Conservation (phyloP, 2,797 vertebrate genomes). For the Tapera naevia region DNA sequence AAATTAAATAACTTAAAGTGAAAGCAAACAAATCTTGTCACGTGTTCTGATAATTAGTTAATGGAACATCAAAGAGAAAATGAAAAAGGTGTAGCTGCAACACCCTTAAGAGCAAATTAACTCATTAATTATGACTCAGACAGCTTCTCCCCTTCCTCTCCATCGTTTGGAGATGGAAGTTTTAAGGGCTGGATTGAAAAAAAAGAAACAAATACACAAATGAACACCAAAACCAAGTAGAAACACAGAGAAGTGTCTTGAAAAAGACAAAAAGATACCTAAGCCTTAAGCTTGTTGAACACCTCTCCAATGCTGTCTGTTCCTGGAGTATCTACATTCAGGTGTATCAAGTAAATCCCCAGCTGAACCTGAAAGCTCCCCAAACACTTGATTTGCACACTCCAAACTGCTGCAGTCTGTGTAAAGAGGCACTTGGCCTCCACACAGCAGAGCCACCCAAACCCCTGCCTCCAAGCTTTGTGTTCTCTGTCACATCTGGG, state of each 20-base stretch:
- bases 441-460: fast-evolving
- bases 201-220: neutral
- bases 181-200: neutral
- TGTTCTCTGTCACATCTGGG: neutral
- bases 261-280: neutral
- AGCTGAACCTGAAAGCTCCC: neutral
- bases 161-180: neutral
- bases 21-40: neutral
- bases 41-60: neutral
- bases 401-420: neutral
- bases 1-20: neutral
- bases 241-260: neutral
- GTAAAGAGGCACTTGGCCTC: neutral
- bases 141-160: neutral
- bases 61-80: neutral
- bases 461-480: neutral
- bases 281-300: neutral
- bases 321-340: neutral
- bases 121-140: neutral
- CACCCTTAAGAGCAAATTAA: neutral
- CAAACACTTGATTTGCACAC: neutral
- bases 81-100: neutral
- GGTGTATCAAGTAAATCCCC: neutral
- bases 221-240: neutral
- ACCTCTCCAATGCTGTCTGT: neutral